Base-by-base conservation (phyloP, 2,888 invertebrate genomes). In the Clunio marinus region DNA sequence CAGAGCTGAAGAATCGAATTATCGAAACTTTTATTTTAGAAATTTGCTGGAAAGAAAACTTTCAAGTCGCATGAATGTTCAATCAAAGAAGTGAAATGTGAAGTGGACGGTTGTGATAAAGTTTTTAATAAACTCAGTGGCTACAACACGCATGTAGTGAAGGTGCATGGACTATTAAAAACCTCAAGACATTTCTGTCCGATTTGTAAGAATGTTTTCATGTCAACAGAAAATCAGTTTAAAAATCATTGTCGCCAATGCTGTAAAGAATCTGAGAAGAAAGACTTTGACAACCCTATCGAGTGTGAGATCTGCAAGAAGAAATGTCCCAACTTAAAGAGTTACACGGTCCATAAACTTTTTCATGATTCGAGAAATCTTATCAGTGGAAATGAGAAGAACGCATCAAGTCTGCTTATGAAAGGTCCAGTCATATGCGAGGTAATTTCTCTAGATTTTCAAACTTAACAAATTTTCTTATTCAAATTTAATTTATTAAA, bases 241-340 rank as follows among this genome's bases (percentile, higher is more conserved):
- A 66, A 66, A 20, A 20, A 10, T 4, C 66, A 66, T 32, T 35
- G 35, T 2, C 25, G 46, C 1, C 55, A 55, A 15, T 66, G 66
- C 35, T 55, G 25, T n/a, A 66, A 66, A 24, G 55, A 66, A 2
- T 28, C 17, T 4, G 28, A 22, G 51, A 32, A 20, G 2, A 66
- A 66, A 45, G 41, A 46, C 37, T 15, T n/a, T 1, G 66, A 66
- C 15, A 20, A 66, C 8, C 13, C 17, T 2, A 66, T 66, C 45
- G 55, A 66, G 17, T 66, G 66, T 35, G 66, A 66, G 28, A 35
- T 66, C 13, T 66, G 66, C 13, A 51, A 66, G 15, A 66, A 66
- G 32, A 13, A 66, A 22, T 66, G 66, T 32, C 24, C 27, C 8
- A 66, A 32, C 22, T 15, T 66, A 3, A 66, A 66, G 15, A 66